Evolutionary conservation across 2,797 vertebrate genomes (phyloP).

Genomic region (Meriones psammophilus): DNA sequence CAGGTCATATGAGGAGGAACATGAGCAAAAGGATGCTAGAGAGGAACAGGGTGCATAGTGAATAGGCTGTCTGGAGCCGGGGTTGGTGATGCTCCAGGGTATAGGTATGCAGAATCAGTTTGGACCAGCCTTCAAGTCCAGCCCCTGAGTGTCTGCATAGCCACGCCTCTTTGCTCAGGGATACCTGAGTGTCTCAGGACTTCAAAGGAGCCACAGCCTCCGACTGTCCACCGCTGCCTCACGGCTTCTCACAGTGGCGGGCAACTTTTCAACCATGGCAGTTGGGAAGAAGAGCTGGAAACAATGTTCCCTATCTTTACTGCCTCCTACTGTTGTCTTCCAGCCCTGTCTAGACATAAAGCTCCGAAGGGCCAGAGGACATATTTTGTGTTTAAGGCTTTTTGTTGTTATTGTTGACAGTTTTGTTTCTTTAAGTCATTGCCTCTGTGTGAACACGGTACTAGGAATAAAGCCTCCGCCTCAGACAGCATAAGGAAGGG

Average conservation of each 20-base stretch:
- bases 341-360: neutral
- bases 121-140: neutral
- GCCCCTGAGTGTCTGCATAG: neutral
- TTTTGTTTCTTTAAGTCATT: neutral
- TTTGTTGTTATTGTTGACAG: neutral
- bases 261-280: neutral
- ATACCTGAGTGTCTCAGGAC: neutral
- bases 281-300: neutral
- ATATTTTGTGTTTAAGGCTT: neutral
- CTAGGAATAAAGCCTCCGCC: neutral
- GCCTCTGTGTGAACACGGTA: neutral
- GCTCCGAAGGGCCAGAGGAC: neutral
- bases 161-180: neutral
- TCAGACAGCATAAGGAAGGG: neutral
- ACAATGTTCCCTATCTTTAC: neutral
- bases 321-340: neutral
- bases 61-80: neutral
- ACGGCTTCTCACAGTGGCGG: neutral
- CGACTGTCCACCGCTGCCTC: neutral
- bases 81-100: rapidly evolving
- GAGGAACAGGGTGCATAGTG: neutral
- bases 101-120: neutral
- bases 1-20: neutral
- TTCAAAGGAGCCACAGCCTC: neutral
- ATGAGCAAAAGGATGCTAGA: neutral